Evolutionary conservation across 2,113 vertebrate species (phyloP), one percentile per base, ranked within the genome.

Genomic region (Axis porcinus): DNA sequence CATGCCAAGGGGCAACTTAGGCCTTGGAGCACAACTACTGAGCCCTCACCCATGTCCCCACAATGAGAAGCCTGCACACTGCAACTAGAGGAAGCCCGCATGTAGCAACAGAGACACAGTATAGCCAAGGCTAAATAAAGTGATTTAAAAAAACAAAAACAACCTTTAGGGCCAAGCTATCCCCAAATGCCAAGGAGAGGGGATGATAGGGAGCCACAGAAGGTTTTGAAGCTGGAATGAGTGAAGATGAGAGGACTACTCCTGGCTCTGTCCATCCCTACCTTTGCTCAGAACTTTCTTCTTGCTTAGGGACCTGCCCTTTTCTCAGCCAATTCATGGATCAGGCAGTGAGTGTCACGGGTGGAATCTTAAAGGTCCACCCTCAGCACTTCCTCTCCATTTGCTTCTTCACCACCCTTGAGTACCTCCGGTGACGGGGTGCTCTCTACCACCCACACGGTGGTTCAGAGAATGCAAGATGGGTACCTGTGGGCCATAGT

Each of bases 401-500:
- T 2, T n/a, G 74, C 55, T 52, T 86, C 87, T 82, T 55, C 21
- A 6, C 15, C 19, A 21, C 57, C 15, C 47, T 27, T 33, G 55
- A 47, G 27, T 1, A 3, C 33, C 45, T 62, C 36, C 19, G 3
- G 21, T 40, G 93, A 16, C 0, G 1, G 14, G 58, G 23, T 28
- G 11, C 7, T 12, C 67, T 78, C 67, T 58, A 30, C 70, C 52
- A 57, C 27, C 33, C 58, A 28, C 4, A 6, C 21, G 14, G 2
- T 13, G 5, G 17, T 5, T 13, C 40, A 55, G n/a, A 45, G 76
- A 27, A 52, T 16, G 23, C 50, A 67, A 43, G 64, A 40, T 1
- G 40, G 28, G n/a, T 43, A 40, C 54, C 74, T 50, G 4, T 1
- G 3, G 92, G 70, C 79, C 55, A 17, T 5, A 14, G 33, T 19